Evolutionary conservation across 2,888 invertebrate genomes (phyloP), one percentile per base, ranked within the genome.

Genomic region (Polia nebulosa): DNA sequence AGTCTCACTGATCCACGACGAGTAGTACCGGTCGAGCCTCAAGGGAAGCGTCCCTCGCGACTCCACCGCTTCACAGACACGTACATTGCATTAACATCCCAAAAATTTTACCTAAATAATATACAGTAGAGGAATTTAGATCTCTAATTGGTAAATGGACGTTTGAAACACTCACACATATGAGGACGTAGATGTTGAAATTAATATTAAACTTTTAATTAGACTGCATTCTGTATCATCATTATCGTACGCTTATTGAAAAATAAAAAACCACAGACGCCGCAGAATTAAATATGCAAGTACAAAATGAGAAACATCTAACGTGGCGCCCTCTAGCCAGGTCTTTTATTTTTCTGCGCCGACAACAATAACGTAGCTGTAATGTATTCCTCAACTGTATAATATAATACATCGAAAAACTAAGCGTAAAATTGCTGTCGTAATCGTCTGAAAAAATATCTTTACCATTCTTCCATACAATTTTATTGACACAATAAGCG

Each of bases 71-170:
- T 78, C 83, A 85, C 81, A 85, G 53, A 74, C 83, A 85, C 85
- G 86, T 82, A 88, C 87, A 89, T 90, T 90, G 91, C 91, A 88
- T 85, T 79, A 88, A 85, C 87, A 87, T 89, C 89, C 89, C 90
- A 88, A 85, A 82, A 88, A 88, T 88, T 91, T 85, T 68, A 86
- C 88, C 89, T 91, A 92, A 89, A 90, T 88, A 89, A 92, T 93
- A 94, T 93, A 95, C 94, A 95, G 94, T 92, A 91, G 94, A 95
- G 95, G 94, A 95, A 95, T 92, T 88, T 81, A 77, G 83, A 87
- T 79, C 85, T 89, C 89, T 92, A 90, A 93, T 89, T 88, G 87
- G 86, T 92, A 92, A 92, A 93, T 94, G 94, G 94, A 94, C 94
- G 93, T 92, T 91, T 91, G 89, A 90, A 86, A 90, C 76, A 84